Conservation (phyloP, 2,113 vertebrate species). For the Rhipidura dahli region DNA sequence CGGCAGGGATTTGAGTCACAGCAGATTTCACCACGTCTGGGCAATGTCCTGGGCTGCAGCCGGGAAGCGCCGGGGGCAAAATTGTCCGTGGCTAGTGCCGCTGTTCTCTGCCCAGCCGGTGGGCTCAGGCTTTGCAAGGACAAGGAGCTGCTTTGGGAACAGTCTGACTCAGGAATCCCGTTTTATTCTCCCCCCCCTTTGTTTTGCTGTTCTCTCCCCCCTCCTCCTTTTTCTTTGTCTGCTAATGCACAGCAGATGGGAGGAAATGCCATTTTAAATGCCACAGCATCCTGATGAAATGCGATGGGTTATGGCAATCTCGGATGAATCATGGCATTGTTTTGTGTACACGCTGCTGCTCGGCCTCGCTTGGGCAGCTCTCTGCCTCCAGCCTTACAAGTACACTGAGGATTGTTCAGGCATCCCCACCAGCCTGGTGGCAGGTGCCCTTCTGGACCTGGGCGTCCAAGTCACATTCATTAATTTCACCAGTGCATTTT, state of each 20-base stretch:
- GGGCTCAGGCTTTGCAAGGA: neutral
- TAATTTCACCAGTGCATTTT: neutral
- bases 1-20: neutral
- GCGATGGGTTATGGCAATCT: slow-evolving; percentile 53
- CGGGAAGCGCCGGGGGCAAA: rapidly evolving
- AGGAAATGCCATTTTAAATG: slow-evolving; percentile 73
- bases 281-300: slow-evolving; percentile 50
- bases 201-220: slow-evolving; percentile 32
- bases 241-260: slow-evolving; percentile 64
- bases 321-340: slow-evolving; percentile 44
- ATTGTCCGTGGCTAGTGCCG: neutral
- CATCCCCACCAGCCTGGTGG: neutral
- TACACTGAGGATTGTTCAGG: too few relatives aligned
- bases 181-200: neutral
- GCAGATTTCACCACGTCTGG: neutral
- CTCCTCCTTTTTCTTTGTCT: slow-evolving; percentile 53
- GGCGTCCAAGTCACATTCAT: neutral
- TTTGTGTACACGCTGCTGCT: neutral
- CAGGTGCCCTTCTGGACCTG: neutral
- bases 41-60: neutral
- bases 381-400: neutral
- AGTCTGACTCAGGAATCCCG: neutral
- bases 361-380: neutral
- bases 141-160: neutral
- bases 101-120: neutral